Evolutionary conservation across 2,888 invertebrate species (phyloP).

Genomic region (Temnothorax rugatulus): DNA sequence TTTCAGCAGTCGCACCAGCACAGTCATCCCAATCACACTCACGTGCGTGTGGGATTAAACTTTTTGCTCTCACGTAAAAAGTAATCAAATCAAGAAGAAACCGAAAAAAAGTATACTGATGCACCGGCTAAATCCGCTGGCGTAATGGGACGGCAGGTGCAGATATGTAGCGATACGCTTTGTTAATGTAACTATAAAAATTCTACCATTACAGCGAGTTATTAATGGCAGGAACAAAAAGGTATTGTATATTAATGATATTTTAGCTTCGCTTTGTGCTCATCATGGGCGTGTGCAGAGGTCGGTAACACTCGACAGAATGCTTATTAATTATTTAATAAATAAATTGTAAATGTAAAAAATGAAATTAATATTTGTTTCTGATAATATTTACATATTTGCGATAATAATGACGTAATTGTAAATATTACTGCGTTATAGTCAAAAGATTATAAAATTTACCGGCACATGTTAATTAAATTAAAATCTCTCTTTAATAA

Average conservation of each 20-base stretch:
- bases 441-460: neutral
- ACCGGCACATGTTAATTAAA: neutral
- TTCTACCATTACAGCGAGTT: neutral
- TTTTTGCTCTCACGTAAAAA: slow-evolving; percentile 47
- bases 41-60: slow-evolving; percentile 48
- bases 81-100: slow-evolving; percentile 26
- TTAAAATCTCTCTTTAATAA: neutral
- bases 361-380: neutral
- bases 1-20: slow-evolving; percentile 20
- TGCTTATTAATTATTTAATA: slow-evolving; percentile 20
- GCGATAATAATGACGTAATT: neutral
- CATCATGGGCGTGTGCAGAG: neutral
- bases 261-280: neutral
- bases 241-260: slow-evolving; percentile 24
- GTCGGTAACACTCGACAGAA: neutral
- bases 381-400: neutral
- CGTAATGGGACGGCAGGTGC: slow-evolving; percentile 9
- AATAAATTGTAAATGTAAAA: slow-evolving; percentile 4
- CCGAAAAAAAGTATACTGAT: neutral
- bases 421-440: neutral
- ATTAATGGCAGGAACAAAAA: slow-evolving; percentile 15
- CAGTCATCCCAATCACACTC: neutral
- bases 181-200: slow-evolving; percentile 21
- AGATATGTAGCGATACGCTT: neutral
- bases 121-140: slow-evolving; percentile 8